phyloP scores from a whole-genome alignment of 2,888 invertebrate genomes.

The Monochamus alternatus region DNA sequence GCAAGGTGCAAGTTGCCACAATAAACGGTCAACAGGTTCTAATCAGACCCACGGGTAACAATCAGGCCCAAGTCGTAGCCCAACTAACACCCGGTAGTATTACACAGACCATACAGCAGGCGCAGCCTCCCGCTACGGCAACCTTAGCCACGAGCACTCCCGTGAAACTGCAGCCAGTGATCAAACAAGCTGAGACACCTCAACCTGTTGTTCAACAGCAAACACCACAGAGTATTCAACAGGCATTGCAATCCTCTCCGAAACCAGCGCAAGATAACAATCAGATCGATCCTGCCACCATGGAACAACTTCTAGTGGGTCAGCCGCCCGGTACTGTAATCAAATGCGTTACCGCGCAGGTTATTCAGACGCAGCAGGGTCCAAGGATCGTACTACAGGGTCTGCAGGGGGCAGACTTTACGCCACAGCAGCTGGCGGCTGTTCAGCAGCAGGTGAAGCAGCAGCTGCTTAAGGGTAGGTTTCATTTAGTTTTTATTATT shows the following conservation, averaged over 20 bases:
- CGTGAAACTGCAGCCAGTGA: conserved; percentile 15
- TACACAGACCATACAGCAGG: conserved; percentile 50
- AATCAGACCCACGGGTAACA: conserved; percentile 84
- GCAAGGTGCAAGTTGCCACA: conserved; percentile 87
- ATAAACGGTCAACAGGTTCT: conserved; percentile 90
- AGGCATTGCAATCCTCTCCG: conserved; percentile 43
- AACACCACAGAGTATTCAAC: conserved; percentile 51
- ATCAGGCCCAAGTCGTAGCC: conserved; percentile 85
- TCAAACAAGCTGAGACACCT: conserved; percentile 10
- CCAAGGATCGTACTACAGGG: conserved; percentile 91
- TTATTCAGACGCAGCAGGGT: conserved; percentile 88
- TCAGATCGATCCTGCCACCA: conserved; percentile 71
- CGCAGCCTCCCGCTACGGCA: conserved; percentile 31
- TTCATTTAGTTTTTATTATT: conserved; percentile 19
- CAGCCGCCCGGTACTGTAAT: conserved; percentile 91
- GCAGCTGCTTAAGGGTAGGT: conserved; percentile 86
- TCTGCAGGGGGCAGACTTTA: conserved; percentile 86
- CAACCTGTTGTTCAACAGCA: conserved; percentile 49
- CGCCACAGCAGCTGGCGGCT: conserved; percentile 85
- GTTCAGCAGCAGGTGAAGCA: conserved; percentile 93
- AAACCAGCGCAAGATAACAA: conserved; percentile 47
- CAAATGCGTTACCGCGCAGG: conserved; percentile 90
- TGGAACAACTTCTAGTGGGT: conserved; percentile 82
- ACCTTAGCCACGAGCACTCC: conserved; percentile 18
- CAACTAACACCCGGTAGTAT: conserved; percentile 74